These are phyloP conservation scores for Cephalophus harveyi DNA, from an alignment of 2,113 vertebrate genomes.

Conservation along the genomic window DNA sequence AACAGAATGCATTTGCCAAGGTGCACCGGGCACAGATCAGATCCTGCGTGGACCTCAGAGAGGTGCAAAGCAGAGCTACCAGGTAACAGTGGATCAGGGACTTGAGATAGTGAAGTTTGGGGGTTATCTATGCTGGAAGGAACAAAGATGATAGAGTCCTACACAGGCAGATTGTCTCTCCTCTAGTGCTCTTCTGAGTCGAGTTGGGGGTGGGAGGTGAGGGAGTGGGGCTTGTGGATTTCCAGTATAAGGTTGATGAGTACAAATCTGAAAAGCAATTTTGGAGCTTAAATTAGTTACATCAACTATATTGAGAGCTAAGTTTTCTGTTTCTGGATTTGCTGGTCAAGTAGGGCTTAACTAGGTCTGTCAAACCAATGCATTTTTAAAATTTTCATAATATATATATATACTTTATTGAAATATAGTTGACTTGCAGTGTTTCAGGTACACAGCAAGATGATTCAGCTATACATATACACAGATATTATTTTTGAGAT, in stretches of 20 bases:
- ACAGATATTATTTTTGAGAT: not conserved
- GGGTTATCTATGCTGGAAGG: not conserved
- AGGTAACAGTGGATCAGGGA: not conserved
- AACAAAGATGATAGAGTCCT: not conserved
- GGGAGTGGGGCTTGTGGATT: not conserved
- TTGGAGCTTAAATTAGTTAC: not conserved
- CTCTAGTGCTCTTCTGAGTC: not conserved
- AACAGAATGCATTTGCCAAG: not conserved
- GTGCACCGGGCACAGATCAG: not conserved
- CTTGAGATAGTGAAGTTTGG: not conserved
- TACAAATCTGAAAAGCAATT: not conserved
- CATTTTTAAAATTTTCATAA: not conserved
- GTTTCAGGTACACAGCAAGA: not conserved
- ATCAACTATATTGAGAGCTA: not conserved
- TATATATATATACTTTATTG: not conserved
- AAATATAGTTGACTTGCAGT: not conserved
- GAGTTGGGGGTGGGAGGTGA: not conserved
- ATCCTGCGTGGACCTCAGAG: not conserved
- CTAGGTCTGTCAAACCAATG: not conserved
- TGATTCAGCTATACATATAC: not conserved
- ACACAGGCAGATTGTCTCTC: not conserved
- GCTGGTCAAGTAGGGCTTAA: not conserved
- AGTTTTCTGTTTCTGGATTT: slow-evolving; percentile 4
- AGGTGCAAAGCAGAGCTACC: not conserved
- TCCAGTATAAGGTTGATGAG: not conserved